Percentiles rank a stretch among this genome's conserved stretches.
phyloP scores from a whole-genome alignment of 2,888 invertebrate species.

The Dasysyrphus albostriatus region DNA sequence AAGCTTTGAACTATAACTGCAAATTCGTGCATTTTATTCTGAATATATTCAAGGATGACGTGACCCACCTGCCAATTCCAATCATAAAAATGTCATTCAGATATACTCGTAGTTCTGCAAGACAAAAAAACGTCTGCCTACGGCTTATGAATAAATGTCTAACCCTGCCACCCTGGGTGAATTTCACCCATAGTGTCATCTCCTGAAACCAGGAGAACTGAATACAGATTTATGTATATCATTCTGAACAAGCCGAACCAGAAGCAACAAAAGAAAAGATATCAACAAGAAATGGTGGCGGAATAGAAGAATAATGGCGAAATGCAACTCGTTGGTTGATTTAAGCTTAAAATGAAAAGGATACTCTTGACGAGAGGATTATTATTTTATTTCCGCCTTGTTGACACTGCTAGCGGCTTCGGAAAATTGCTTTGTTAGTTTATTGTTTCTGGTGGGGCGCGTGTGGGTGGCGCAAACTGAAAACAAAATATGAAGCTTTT shows the following conservation, averaged over 20 bases:
- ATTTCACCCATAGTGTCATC: neutral
- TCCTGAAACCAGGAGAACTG: neutral
- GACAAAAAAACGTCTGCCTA: too few relatives aligned
- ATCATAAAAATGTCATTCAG: too few relatives aligned
- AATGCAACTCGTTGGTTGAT: slow-evolving; percentile 60
- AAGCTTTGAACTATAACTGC: too few relatives aligned
- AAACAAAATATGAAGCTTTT: neutral
- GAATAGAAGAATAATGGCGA: slow-evolving; percentile 39
- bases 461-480: neutral
- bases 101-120: too few relatives aligned
- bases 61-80: too few relatives aligned
- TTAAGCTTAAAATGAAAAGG: slow-evolving; percentile 27
- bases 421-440: slow-evolving; percentile 18
- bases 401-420: slow-evolving; percentile 12
- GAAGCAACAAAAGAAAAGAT: neutral
- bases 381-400: slow-evolving; percentile 24
- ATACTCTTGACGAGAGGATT: slow-evolving; percentile 9
- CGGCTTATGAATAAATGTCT: neutral
- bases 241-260: slow-evolving; percentile 9
- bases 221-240: neutral
- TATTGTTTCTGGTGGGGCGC: slow-evolving; percentile 4
- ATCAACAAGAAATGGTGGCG: slow-evolving; percentile 40
- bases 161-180: neutral
- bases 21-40: too few relatives aligned
- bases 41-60: too few relatives aligned